phyloP scores from a whole-genome alignment of 2,797 vertebrate species.

The Coluber constrictor region DNA sequence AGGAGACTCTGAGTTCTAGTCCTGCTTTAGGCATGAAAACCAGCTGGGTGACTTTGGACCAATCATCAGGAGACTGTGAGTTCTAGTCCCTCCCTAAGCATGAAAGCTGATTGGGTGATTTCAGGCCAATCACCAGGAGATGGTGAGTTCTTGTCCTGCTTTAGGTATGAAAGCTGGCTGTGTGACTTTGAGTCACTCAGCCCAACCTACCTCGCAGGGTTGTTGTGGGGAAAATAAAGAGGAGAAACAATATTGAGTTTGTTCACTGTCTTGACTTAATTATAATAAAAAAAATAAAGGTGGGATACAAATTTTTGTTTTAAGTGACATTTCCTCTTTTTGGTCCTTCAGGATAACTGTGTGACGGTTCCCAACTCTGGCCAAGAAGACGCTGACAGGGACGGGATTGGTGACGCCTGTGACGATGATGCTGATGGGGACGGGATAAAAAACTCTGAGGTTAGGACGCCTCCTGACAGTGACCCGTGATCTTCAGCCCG shows the following conservation, averaged over 20 bases:
- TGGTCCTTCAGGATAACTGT: slow-evolving; percentile 79
- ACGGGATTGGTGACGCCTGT: slow-evolving; percentile 85
- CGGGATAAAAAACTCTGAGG: slow-evolving; percentile 83
- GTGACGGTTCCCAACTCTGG: slow-evolving; percentile 88
- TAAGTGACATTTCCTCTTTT: neutral
- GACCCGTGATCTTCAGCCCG: neutral
- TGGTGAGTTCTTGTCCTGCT: neutral
- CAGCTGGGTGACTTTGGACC: fast-evolving
- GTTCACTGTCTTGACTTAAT: neutral
- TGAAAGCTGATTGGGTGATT: neutral
- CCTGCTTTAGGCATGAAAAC: no score
- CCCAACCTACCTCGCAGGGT: neutral
- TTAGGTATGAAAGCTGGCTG: neutral
- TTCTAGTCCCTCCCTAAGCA: neutral
- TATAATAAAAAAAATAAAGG: neutral
- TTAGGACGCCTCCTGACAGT: slow-evolving; percentile 32
- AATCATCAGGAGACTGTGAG: neutral
- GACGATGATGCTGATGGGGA: slow-evolving; percentile 91
- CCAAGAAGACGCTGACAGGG: slow-evolving; percentile 86
- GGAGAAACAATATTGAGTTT: neutral
- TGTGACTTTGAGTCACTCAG: neutral
- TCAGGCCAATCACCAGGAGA: neutral
- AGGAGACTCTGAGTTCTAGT: neutral
- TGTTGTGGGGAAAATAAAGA: neutral
- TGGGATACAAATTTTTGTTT: neutral